phyloP scores from a whole-genome alignment of 2,888 invertebrate genomes.

The Lampropteryx suffumata region DNA sequence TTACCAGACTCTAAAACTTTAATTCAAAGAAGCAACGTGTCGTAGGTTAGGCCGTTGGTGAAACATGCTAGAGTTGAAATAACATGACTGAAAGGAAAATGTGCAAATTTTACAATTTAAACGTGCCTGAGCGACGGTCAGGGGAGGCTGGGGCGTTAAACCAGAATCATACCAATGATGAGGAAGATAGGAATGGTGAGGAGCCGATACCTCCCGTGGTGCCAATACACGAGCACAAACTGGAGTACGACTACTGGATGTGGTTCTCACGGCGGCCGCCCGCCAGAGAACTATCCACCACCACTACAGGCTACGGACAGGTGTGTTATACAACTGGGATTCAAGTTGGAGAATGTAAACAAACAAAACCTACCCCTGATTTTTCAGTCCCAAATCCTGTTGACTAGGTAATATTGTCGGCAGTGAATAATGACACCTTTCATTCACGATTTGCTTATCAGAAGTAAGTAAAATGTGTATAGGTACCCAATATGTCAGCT shows the following conservation, averaged over 20 bases:
- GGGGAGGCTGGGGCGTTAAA: slow-evolving; percentile 60
- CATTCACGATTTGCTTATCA: slow-evolving; percentile 5
- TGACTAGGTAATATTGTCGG: background rate
- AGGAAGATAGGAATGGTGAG: slow-evolving; percentile 65
- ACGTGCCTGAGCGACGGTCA: slow-evolving; percentile 78
- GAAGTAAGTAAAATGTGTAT: too few species aligned
- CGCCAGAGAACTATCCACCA: slow-evolving; percentile 67
- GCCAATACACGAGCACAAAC: slow-evolving; percentile 93
- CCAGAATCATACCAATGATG: slow-evolving; percentile 66
- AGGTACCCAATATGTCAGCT: background rate
- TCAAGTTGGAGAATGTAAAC: slow-evolving; percentile 31
- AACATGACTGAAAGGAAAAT: slow-evolving; percentile 82
- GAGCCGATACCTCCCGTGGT: slow-evolving; percentile 77
- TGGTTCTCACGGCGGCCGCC: slow-evolving; percentile 89
- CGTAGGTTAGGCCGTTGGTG: slow-evolving; percentile 80
- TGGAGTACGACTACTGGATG: slow-evolving; percentile 96
- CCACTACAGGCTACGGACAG: slow-evolving; percentile 78
- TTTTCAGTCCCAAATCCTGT: background rate
- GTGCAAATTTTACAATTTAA: slow-evolving; percentile 82
- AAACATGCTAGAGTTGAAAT: slow-evolving; percentile 80
- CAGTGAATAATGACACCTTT: background rate
- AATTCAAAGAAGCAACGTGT: slow-evolving; percentile 70
- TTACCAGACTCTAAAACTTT: slow-evolving; percentile 56
- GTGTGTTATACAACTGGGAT: slow-evolving; percentile 40
- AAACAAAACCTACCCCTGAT: slow-evolving; percentile 10